Evolutionary conservation across 2,797 vertebrate species (phyloP), one percentile per base, ranked within the genome.

Genomic region (Distichodus sexfasciatus): DNA sequence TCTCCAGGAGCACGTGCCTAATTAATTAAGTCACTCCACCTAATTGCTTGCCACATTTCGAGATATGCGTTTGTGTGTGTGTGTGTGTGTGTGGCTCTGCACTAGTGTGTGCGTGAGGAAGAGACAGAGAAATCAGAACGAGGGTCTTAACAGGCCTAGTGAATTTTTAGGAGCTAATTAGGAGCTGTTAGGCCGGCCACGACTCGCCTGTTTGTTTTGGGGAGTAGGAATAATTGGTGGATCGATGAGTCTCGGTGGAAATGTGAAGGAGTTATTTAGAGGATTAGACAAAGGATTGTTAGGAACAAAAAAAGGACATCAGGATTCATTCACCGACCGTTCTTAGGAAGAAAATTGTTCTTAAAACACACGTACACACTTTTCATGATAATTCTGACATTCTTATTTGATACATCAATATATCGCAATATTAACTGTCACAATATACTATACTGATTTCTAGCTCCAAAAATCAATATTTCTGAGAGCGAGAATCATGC

Each of bases 11-110:
- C 26, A 69, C 73, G 76, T 74, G 80, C 78, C 77, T 87, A 87
- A 88, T 91, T 83, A 90, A 91, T 90, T 84, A 87, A 91, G 83
- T 88, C 87, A 85, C 86, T 88, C 55, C 83, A 84, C 83, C 85
- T 89, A 91, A 91, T 89, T 87, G 84, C 82, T 89, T 72, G 58
- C 44, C 85, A 85, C 81, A 85, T 88, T 88, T 89, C 74, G 72
- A 87, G 84, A 86, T 86, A 85, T 65, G 53, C 24, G 58, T 54
- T 35, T 60, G 44, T 74, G 76, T 54, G 43, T 60, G 44, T 74
- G 76, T 71, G 76, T 70, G 71, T 53, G 38, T 53, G 43, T 53
- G 53, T 10, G 6, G 23, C n/a, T 47, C 58, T 46, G 29, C 33
- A 12, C 3, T 47, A 36, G 40, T 35, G 40, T 48, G 43, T 48